Percentiles rank a stretch among this genome's conserved stretches.
These are phyloP conservation scores for Spermophilus dauricus DNA, from an alignment of 2,113 vertebrate genomes.

Conservation along the genomic window DNA sequence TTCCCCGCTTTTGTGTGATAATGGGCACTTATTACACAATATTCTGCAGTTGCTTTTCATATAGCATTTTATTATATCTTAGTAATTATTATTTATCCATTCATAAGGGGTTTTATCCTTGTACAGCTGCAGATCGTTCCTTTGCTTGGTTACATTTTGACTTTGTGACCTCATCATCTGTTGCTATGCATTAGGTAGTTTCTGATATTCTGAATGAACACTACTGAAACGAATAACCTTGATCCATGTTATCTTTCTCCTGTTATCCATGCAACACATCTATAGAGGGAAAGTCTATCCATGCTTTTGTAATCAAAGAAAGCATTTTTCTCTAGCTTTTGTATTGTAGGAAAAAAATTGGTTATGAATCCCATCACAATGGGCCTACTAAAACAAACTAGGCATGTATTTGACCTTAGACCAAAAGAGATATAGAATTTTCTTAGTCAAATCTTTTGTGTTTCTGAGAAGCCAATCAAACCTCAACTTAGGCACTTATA, in stretches of 20 bases:
- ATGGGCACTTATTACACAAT: not conserved
- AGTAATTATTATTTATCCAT: not conserved
- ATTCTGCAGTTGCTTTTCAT: not conserved
- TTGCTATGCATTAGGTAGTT: not conserved
- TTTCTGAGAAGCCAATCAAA: not conserved
- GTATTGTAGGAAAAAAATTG: not conserved
- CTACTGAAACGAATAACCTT: not conserved
- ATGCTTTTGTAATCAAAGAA: not conserved
- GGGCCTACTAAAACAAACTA: not conserved
- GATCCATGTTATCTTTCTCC: not conserved
- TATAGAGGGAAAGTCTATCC: not conserved
- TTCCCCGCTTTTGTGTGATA: not conserved
- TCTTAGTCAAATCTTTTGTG: not conserved
- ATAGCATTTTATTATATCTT: not conserved
- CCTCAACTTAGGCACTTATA: not conserved
- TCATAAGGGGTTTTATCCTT: not conserved
- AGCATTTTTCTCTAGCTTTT: not conserved
- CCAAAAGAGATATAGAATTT: not conserved
- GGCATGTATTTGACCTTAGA: not conserved
- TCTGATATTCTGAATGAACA: not conserved
- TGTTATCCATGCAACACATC: not conserved
- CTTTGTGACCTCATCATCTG: not conserved
- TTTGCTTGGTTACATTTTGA: not conserved
- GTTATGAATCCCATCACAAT: not conserved
- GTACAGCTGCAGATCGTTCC: not conserved